phyloP scores from a whole-genome alignment of 2,797 vertebrate genomes.

The Smutsia temminckii region DNA sequence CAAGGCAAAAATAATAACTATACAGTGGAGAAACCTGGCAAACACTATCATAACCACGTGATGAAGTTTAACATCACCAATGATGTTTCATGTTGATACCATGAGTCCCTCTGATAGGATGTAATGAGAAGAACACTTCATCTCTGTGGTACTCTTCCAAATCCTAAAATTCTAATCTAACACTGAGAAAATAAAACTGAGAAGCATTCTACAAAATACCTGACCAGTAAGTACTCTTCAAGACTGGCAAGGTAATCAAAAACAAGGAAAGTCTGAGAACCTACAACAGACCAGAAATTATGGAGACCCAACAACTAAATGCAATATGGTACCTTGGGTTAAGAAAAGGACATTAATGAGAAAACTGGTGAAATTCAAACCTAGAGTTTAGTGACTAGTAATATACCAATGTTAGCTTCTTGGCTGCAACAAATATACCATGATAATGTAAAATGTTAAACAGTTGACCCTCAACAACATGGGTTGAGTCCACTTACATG shows the following conservation, averaged over 20 bases:
- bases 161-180: background rate
- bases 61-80: too few relatives aligned
- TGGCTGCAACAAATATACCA: background rate
- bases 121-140: background rate
- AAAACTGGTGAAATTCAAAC: background rate
- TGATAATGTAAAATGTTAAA: background rate
- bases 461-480: too few relatives aligned
- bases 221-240: background rate
- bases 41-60: background rate
- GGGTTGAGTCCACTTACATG: too few relatives aligned
- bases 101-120: accelerated
- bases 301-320: background rate
- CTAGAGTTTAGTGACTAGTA: background rate
- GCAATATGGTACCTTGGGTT: background rate
- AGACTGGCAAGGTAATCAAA: background rate
- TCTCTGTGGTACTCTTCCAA: background rate
- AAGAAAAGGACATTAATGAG: background rate
- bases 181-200: background rate
- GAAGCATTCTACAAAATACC: background rate
- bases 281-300: background rate
- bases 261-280: background rate
- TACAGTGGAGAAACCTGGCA: background rate
- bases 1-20: background rate
- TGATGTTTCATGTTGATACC: background rate
- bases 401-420: background rate